phyloP scores from a whole-genome alignment of 2,113 vertebrate species.

The Cavia porcellus region DNA sequence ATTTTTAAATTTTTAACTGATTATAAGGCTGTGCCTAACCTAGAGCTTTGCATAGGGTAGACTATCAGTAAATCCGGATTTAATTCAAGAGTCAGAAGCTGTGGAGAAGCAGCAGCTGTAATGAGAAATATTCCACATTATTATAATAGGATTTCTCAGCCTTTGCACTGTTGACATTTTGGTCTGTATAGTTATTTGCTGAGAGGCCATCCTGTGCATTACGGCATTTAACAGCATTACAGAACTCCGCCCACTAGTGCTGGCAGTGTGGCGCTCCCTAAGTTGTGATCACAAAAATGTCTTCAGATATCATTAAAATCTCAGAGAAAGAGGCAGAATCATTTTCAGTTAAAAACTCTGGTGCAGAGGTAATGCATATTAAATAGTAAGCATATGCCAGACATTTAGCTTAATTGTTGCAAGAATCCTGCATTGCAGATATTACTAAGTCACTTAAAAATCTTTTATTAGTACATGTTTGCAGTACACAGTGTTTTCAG shows the following conservation, averaged over 20 bases:
- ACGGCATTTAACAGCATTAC: background rate
- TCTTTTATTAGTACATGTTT: background rate
- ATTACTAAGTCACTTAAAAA: background rate
- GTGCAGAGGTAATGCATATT: slow-evolving; percentile 6
- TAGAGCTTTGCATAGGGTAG: background rate
- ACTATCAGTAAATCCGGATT: background rate
- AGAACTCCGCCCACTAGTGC: background rate
- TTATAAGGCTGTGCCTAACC: background rate
- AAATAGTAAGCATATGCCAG: background rate
- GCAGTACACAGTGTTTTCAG: background rate
- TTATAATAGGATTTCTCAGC: background rate
- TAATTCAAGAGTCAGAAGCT: background rate
- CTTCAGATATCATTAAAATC: background rate
- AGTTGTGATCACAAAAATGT: background rate
- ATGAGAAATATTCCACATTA: background rate
- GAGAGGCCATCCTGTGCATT: background rate
- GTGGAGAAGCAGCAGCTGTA: background rate
- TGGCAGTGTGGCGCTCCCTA: background rate
- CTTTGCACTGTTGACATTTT: background rate
- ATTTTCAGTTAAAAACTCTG: background rate
- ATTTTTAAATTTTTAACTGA: too few relatives aligned
- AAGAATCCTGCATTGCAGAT: background rate
- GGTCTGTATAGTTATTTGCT: background rate
- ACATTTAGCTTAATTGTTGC: background rate
- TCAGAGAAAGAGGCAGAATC: background rate